phyloP scores from a whole-genome alignment of 2,113 vertebrate species.

The Jacana jacana region DNA sequence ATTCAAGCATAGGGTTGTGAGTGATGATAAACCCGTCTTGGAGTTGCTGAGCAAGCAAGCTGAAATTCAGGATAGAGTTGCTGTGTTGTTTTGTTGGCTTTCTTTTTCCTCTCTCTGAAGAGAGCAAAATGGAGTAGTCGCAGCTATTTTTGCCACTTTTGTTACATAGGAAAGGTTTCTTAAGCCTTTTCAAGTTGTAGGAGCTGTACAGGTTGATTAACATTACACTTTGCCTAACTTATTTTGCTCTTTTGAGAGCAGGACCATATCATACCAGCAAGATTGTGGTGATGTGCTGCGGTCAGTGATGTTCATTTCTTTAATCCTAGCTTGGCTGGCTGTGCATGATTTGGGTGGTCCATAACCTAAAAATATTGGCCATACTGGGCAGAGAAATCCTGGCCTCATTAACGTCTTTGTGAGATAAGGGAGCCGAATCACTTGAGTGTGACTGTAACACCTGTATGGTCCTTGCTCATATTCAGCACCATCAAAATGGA shows the following conservation, averaged over 20 bases:
- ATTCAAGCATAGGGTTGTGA: not conserved
- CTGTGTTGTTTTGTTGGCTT: not conserved
- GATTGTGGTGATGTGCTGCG: not conserved
- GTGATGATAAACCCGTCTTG: not conserved
- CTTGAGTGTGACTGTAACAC: not conserved
- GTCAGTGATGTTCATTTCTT: not conserved
- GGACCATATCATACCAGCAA: not conserved
- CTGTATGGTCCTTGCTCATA: not conserved
- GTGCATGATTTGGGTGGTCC: not conserved
- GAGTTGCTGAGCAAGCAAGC: not conserved
- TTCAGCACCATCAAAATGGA: not conserved
- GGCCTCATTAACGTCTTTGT: not conserved
- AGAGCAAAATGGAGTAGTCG: not conserved
- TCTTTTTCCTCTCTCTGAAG: not conserved
- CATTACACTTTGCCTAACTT: fast-evolving
- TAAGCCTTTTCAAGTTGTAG: not conserved
- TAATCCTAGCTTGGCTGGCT: not conserved
- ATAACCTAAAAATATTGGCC: not conserved
- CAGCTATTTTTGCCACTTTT: not conserved
- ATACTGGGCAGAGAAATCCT: not conserved
- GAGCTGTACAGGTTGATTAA: not conserved
- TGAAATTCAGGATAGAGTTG: not conserved
- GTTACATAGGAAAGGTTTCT: not conserved
- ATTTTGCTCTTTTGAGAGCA: not conserved
- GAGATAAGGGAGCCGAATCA: not conserved